Percentiles rank a stretch among this genome's conserved stretches.
These are phyloP conservation scores for Anniella stebbinsi DNA, from an alignment of 2,797 vertebrate genomes.

Conservation along the genomic window DNA sequence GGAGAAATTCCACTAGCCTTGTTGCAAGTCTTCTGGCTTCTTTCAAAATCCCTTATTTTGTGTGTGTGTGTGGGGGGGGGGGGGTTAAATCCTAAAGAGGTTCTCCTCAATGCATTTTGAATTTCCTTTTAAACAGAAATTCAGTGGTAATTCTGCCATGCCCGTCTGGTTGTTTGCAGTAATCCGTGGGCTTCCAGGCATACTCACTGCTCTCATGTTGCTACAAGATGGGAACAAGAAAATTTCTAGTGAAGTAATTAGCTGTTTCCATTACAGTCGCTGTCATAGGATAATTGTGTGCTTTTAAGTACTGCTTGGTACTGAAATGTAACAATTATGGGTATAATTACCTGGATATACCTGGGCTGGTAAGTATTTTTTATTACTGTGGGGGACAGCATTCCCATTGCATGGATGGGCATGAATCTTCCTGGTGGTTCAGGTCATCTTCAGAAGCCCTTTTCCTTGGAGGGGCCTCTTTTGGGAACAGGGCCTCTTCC, in stretches of 20 bases:
- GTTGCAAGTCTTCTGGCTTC: no score
- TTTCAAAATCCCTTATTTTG: not conserved
- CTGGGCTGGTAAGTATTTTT: conserved; percentile 50
- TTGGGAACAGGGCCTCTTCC: not conserved
- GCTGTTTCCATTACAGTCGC: conserved; percentile 66
- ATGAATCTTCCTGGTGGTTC: not conserved
- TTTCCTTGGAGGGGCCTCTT: not conserved
- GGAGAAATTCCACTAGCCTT: not conserved
- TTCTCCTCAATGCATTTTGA: not conserved
- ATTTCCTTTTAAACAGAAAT: no score
- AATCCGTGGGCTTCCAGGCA: not conserved
- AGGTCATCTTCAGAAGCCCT: no score
- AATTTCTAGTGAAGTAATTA: conserved; percentile 70
- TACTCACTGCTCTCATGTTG: conserved; percentile 4
- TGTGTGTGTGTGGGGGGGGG: no score
- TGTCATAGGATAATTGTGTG: conserved; percentile 63
- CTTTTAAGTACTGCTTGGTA: conserved; percentile 69
- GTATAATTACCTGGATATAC: conserved; percentile 56
- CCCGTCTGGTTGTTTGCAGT: not conserved
- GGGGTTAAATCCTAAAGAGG: not conserved
- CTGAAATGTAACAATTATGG: conserved; percentile 70
- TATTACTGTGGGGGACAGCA: not conserved
- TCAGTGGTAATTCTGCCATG: not conserved
- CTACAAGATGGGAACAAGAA: conserved; percentile 64
- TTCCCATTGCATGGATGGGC: conserved; percentile 20